A percentile compares a stretch with the other conserved stretches of the same genome.
Conservation (phyloP, 2,113 vertebrate genomes). For the Anser brachyrhynchus region DNA sequence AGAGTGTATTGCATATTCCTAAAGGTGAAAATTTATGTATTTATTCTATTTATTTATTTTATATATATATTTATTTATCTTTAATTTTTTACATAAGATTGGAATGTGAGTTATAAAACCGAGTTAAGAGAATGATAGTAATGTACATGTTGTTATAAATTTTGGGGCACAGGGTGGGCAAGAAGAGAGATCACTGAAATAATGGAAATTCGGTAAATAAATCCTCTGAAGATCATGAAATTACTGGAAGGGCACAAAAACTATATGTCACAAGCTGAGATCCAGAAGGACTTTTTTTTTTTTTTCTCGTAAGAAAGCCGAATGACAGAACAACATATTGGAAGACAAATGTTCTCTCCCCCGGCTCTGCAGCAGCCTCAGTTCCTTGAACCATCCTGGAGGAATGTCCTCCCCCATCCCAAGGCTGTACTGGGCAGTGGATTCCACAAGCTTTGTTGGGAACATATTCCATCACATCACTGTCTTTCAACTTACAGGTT, state of each 20-base stretch:
- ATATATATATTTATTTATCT: no score
- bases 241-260: neutral
- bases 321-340: neutral
- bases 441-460: neutral
- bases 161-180: neutral
- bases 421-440: neutral
- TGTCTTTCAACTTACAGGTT: neutral
- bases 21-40: neutral
- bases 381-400: neutral
- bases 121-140: neutral
- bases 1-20: neutral
- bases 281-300: neutral
- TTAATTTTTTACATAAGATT: neutral
- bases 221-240: neutral
- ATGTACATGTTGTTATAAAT: neutral
- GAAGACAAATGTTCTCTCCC: neutral
- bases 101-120: neutral
- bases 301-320: neutral
- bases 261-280: neutral
- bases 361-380: neutral
- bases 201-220: neutral
- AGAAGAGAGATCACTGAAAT: neutral
- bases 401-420: neutral
- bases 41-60: no score
- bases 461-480: neutral